Base-by-base conservation (phyloP, 2,797 vertebrate genomes). In the Pantherophis vulpinus region DNA sequence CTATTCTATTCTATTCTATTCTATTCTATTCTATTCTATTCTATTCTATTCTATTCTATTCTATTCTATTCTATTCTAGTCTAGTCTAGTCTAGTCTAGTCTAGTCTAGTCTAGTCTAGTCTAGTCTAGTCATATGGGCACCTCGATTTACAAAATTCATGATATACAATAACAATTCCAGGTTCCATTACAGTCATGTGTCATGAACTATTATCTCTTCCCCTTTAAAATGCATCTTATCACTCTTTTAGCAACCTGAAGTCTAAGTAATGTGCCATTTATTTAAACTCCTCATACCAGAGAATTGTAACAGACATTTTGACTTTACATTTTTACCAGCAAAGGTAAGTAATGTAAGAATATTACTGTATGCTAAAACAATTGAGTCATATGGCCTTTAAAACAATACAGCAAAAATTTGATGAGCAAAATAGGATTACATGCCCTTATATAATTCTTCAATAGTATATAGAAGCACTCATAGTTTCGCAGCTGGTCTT, bases 401-500 rank as follows among this genome's bases (percentile, higher is more conserved):
- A 79, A 79, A 42, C 9, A 79, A 42, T 11, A 42, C 10, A 42
- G 74, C 37, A 79, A 79, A 79, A 79, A 42, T 11, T 79, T 25
- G 20, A 55, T 87, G 54, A 87, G 23, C 8, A 74, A 61, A 18
- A 25, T 56, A 54, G 20, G 58, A 83, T 88, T 70, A 90, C 7
- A 58, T 90, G 37, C 8, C 58, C 70, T 56, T 90, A 90, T 32
- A 74, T 91, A 93, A 74, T 59, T 55, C 18, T 91, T 91, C 54
- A 51, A 29, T 5, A 58, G 25, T 20, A 13, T 70, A 86, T 59
- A 83, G 94, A 93, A 42, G 61, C 23, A 27, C 1, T 89, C 70
- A 47, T 37, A 90, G 13, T 25, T 29, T 90, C 83, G 54, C 90
- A 89, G 92, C 91, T 32, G 90, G 55, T 92, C 93, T 14, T 0